Conservation (phyloP, 2,888 invertebrate genomes). For the Ferrisia virgata region DNA sequence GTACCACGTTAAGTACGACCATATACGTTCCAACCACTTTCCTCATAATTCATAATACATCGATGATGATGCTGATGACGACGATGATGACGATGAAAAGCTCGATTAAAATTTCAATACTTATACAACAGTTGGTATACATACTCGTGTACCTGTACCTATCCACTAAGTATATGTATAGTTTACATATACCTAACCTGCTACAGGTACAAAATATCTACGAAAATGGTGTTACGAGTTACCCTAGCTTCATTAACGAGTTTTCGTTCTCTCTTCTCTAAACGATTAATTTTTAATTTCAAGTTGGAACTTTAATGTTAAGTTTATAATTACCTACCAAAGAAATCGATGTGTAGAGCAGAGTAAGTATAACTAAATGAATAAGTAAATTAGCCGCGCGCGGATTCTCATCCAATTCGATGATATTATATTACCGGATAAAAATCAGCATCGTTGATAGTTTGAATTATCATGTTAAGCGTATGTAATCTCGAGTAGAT, state of each 20-base stretch:
- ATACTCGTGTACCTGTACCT: too few relatives aligned
- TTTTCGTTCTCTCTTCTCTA: not conserved
- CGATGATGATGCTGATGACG: not conserved
- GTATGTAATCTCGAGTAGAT: not conserved
- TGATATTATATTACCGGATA: not conserved
- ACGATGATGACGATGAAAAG: not conserved
- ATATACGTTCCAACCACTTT: not conserved
- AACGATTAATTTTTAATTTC: constrained; percentile 5
- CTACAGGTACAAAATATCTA: not conserved
- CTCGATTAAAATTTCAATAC: not conserved
- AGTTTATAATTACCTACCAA: not conserved
- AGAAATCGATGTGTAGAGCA: not conserved
- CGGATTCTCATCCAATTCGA: not conserved
- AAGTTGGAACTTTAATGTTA: not conserved
- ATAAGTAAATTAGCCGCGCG: not conserved
- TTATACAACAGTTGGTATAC: not conserved
- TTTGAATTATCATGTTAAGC: not conserved
- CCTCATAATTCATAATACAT: not conserved
- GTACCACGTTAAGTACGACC: not conserved
- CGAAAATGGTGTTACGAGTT: constrained; percentile 11
- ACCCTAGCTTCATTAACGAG: not conserved
- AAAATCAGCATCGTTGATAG: not conserved
- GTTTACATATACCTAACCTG: too few relatives aligned
- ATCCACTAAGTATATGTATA: too few relatives aligned
- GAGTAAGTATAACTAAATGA: not conserved